Evolutionary conservation across 2,888 invertebrate species (phyloP), one percentile per base, ranked within the genome.

Genomic region (Lasioglossum figueresi): DNA sequence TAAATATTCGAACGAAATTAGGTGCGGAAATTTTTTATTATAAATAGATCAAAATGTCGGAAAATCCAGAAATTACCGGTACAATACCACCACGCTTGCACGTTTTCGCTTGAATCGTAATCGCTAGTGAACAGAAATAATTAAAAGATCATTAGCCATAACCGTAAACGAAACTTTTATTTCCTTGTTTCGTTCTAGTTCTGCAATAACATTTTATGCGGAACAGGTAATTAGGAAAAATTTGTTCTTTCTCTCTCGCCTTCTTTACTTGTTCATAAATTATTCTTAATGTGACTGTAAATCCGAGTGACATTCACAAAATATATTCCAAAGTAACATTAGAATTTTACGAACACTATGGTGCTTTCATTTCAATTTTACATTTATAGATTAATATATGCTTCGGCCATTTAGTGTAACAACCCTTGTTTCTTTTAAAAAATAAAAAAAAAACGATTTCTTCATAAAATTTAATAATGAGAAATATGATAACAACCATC

Each of bases 151-250:
- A 68, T 68, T 68, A 68, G 37, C 68, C 68, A 37, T 37, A 68
- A 68, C 68, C 37, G 68, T 68, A 37, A 68, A 68, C 68, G 68
- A 68, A 68, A 68, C 68, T 34, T 68, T 68, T 68, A 68, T 68
- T 68, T 68, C 37, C 4, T 37, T 68, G 10, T 37, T 34, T 34
- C 37, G 19, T 37, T 37, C 37, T 68, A 68, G 37, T 68, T 68
- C 37, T 19, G 19, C 68, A 19, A 68, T 68, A 68, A 34, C 23
- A 23, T 68, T 68, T 68, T 68, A 68, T 23, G 37, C 23, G 68
- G 37, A 68, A 68, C 37, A 34, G 10, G 68, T 34, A 37, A 68
- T 68, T 37, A 68, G 68, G 23, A 68, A 19, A 68, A 68, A 68
- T 34, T 68, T 6, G 16, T 37, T 37, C 34, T 68, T 14, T 34